A percentile compares a stretch with the other conserved stretches of the same genome.
Evolutionary conservation across 2,888 invertebrate genomes (phyloP).

Genomic region (Conchocele bisecta): DNA sequence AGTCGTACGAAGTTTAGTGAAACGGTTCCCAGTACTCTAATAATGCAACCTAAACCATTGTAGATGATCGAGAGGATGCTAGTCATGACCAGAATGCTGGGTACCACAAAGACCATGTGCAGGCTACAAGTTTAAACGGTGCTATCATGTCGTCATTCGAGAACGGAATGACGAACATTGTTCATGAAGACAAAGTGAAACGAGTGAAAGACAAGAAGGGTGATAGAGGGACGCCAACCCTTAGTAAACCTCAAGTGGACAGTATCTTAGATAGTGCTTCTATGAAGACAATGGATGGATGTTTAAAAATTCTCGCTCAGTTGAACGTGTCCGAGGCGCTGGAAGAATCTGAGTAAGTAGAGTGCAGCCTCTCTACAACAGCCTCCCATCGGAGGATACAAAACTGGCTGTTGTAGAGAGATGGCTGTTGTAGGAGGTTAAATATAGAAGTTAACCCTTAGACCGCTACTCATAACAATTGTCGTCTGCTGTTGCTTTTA

Average conservation of each 20-base stretch:
- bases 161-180: background rate
- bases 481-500: no score
- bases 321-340: conserved; percentile 72
- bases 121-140: no score
- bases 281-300: conserved; percentile 76
- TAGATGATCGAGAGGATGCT: no score
- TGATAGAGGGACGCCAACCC: conserved; percentile 20
- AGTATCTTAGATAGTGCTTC: conserved; percentile 69
- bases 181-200: conserved; percentile 19
- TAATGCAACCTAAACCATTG: no score
- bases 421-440: no score
- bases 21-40: no score
- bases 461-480: no score
- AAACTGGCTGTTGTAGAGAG: no score
- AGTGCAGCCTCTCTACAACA: background rate
- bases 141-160: conserved; percentile 2
- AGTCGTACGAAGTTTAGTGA: no score
- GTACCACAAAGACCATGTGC: no score
- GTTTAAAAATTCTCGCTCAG: conserved; percentile 74
- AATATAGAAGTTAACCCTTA: no score
- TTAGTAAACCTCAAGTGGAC: conserved; percentile 63
- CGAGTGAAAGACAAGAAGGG: conserved; percentile 16
- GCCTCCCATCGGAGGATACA: background rate
- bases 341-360: conserved; percentile 80
- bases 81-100: no score